phyloP scores from a whole-genome alignment of 2,888 invertebrate species.

The Polyommatus iphigenia region DNA sequence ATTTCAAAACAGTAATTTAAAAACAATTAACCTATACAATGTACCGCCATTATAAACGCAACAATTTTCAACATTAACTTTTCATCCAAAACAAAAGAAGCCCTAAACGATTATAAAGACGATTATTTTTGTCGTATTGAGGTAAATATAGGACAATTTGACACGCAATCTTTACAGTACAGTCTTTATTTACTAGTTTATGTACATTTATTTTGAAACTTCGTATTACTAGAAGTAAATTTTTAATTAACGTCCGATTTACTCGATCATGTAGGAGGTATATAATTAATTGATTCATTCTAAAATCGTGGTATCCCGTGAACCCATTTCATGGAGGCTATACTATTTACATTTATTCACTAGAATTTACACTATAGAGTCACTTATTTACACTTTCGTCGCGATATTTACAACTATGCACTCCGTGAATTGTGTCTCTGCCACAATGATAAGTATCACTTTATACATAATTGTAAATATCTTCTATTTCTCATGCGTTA shows the following conservation, averaged over 20 bases:
- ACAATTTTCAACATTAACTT: conserved; percentile 28
- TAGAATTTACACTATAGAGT: conserved; percentile 37
- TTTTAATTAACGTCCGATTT: conserved; percentile 30
- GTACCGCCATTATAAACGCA: background rate
- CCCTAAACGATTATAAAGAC: conserved; percentile 27
- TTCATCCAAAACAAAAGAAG: conserved; percentile 21
- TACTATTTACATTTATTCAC: conserved; percentile 44
- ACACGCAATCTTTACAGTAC: conserved; percentile 48
- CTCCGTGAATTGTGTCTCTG: conserved; percentile 49
- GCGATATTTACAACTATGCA: conserved; percentile 76
- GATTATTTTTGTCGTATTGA: conserved; percentile 32
- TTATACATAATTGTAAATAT: conserved; percentile 81
- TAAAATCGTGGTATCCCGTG: conserved; percentile 34
- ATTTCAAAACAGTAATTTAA: background rate
- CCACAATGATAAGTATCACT: conserved; percentile 56
- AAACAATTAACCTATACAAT: conserved; percentile 13
- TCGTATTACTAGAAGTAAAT: conserved; percentile 47
- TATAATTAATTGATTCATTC: conserved; percentile 31
- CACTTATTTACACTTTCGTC: conserved; percentile 53
- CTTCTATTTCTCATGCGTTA: conserved; percentile 89
- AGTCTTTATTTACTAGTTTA: conserved; percentile 77
- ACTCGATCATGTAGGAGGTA: conserved; percentile 31
- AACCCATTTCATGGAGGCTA: conserved; percentile 50
- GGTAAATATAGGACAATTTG: conserved; percentile 40
- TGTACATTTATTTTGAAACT: conserved; percentile 71